These are phyloP conservation scores for Chiloscyllium punctatum DNA, from an alignment of 2,797 vertebrate species.

Conservation along the genomic window DNA sequence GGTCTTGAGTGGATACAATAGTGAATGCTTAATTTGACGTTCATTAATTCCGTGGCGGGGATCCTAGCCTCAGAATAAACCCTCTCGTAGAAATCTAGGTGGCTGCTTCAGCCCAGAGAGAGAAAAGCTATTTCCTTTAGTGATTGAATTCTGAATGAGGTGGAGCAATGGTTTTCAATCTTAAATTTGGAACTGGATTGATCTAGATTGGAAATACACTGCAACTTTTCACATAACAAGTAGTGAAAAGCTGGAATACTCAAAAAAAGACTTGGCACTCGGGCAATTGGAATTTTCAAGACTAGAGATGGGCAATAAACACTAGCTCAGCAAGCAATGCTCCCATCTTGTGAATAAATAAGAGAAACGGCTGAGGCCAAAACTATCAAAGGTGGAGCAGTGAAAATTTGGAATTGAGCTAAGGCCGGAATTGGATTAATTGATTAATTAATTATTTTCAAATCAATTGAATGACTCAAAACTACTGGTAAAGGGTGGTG, in stretches of 20 bases:
- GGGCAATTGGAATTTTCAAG: neutral
- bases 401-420: neutral
- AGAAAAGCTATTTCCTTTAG: no score
- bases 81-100: neutral
- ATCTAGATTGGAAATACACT: neutral
- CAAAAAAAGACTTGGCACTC: neutral
- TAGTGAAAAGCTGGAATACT: neutral
- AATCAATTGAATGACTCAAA: no score
- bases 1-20: neutral
- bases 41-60: neutral
- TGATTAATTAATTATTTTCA: no score
- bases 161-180: neutral
- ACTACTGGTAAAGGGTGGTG: neutral
- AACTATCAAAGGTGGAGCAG: neutral
- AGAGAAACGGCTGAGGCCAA: neutral
- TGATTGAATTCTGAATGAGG: neutral
- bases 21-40: neutral
- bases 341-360: no score
- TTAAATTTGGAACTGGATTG: neutral
- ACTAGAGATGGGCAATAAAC: neutral
- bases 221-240: neutral
- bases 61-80: neutral
- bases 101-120: neutral
- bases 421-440: no score
- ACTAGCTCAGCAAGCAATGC: no score